Conservation (phyloP, 1,140 invertebrate genomes). For the Drosophila sp. region DNA sequence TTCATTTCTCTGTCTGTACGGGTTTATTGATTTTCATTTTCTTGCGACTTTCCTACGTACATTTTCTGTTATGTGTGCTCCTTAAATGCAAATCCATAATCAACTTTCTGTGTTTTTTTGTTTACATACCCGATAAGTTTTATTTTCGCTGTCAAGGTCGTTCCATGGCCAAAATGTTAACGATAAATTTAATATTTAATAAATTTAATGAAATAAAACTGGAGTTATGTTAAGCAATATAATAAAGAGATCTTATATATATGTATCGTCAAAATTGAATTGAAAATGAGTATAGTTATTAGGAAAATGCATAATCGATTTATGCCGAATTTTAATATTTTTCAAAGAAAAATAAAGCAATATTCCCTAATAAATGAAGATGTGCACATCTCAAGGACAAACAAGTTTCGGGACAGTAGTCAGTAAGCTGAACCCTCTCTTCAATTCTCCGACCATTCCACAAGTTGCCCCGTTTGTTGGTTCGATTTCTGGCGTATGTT, state of each 20-base stretch:
- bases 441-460: neutral
- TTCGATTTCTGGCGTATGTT: slow-evolving; percentile 62
- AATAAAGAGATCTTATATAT: no score
- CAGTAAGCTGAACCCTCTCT: neutral
- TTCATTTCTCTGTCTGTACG: slow-evolving; percentile 31
- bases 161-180: no score
- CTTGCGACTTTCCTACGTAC: slow-evolving; percentile 58
- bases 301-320: no score
- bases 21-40: slow-evolving; percentile 71
- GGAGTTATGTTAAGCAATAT: no score
- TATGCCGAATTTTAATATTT: no score
- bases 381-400: slow-evolving; percentile 10
- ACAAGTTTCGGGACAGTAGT: slow-evolving; percentile 2
- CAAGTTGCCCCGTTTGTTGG: slow-evolving; percentile 55
- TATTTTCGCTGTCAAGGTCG: slow-evolving; percentile 75
- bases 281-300: no score
- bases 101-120: slow-evolving; percentile 59
- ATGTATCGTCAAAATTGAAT: no score
- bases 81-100: slow-evolving; percentile 75
- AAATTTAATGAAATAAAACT: no score
- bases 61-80: slow-evolving; percentile 40
- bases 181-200: no score
- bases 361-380: neutral
- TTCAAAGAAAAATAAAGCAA: no score
- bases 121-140: slow-evolving; percentile 54